Conservation (phyloP, 2,797 vertebrate species). For the Macropodus opercularis region DNA sequence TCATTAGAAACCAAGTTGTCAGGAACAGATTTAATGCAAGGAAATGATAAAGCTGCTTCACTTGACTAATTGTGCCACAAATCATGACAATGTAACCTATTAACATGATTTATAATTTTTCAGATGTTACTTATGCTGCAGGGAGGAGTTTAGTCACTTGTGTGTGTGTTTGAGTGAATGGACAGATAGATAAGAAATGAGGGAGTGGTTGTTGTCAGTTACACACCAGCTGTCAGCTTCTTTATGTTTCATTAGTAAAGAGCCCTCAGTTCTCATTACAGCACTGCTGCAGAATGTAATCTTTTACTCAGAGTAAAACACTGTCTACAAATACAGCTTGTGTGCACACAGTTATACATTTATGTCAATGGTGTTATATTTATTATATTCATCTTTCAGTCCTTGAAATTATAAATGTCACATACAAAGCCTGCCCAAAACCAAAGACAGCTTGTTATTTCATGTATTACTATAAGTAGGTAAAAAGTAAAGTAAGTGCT, state of each 20-base stretch:
- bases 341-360: not conserved
- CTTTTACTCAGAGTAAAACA: slow-evolving; percentile 16
- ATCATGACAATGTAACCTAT: slow-evolving; percentile 41
- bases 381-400: too few species aligned
- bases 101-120: slow-evolving; percentile 38
- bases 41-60: slow-evolving; percentile 47
- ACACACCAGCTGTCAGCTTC: slow-evolving; percentile 69
- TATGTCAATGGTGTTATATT: too few species aligned
- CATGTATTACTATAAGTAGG: not conserved
- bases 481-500: not conserved
- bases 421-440: not conserved
- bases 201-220: slow-evolving; percentile 78
- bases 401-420: too few species aligned
- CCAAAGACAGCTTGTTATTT: not conserved
- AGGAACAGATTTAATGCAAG: slow-evolving; percentile 28
- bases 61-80: slow-evolving; percentile 41
- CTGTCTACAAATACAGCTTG: not conserved
- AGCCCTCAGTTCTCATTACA: slow-evolving; percentile 46
- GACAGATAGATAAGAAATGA: slow-evolving; percentile 58
- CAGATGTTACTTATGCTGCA: slow-evolving; percentile 14
- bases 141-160: slow-evolving; percentile 16
- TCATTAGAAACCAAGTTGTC: slow-evolving; percentile 20
- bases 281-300: slow-evolving; percentile 38
- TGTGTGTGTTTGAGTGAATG: slow-evolving; percentile 19
- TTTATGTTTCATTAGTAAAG: slow-evolving; percentile 46